Conservation (phyloP, 2,888 invertebrate genomes). For the Boloria euphrosyne region DNA sequence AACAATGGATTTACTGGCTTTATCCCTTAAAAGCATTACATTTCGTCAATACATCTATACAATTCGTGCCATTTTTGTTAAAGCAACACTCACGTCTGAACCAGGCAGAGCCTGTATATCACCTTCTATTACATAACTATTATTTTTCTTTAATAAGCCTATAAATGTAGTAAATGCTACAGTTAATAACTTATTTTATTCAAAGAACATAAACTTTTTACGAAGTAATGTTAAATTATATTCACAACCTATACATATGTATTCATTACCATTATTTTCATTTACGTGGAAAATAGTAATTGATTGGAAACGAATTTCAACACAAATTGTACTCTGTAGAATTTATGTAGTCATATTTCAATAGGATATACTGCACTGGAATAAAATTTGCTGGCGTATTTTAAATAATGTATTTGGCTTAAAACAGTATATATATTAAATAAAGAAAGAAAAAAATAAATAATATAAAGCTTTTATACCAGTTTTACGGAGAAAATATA, state of each 20-base stretch:
- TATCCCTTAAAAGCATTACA: too few species aligned
- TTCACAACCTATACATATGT: too few species aligned
- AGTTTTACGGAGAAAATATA: too few species aligned
- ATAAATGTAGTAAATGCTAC: too few species aligned
- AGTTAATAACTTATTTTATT: too few species aligned
- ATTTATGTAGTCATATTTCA: conserved; percentile 13
- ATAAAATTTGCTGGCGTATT: conserved; percentile 1
- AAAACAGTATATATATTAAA: background rate
- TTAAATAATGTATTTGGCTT: conserved; percentile 3
- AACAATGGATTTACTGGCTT: too few species aligned
- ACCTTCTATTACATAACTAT: too few species aligned
- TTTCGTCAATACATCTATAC: too few species aligned
- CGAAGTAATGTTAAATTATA: background rate
- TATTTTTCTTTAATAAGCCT: too few species aligned
- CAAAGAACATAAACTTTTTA: background rate
- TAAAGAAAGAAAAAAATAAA: background rate
- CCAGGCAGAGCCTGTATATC: background rate
- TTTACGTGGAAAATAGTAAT: conserved; percentile 18
- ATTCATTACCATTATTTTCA: background rate
- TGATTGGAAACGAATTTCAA: conserved; percentile 15
- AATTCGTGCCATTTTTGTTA: too few species aligned
- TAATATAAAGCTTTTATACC: too few species aligned
- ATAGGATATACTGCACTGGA: background rate
- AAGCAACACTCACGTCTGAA: background rate
- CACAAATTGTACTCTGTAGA: conserved; percentile 7